Evolutionary conservation across 2,888 invertebrate genomes (phyloP), one percentile per base, ranked within the genome.

Genomic region (Junonia oenone): DNA sequence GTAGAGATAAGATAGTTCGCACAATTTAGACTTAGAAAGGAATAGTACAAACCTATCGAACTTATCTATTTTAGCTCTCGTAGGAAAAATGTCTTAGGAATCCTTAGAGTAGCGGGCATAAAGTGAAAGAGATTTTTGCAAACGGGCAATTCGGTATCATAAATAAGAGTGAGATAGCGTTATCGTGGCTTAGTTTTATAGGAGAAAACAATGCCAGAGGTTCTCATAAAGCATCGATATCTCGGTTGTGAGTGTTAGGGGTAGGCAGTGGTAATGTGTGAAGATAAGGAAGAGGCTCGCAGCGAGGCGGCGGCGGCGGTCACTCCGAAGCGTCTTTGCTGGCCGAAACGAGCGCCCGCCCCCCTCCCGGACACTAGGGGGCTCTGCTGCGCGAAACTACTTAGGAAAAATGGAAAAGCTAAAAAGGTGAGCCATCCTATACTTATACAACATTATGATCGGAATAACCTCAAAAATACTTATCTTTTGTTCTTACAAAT

Each of bases 361-460:
- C 87, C 92, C 61, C 82, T 91, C 67, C 89, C 90, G 61, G 96
- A 96, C 83, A 95, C 94, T 69, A 92, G 95, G 62, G 96, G 96
- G 63, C 95, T 95, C 78, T 95, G 95, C 82, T 95, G 95, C 84
- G 93, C 94, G 73, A 96, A 95, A 83, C 90, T 96, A 65, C 92
- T 96, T 55, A 92, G 94, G 76, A 95, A 95, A 90, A 95, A 95
- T 84, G 95, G 96, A 67, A 94, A 93, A 75, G 95, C 95, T 49
- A 95, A 95, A 83, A 95, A 95, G 93, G n/a, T n/a, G n/a, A n/a
- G n/a, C n/a, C n/a, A n/a, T n/a, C n/a, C n/a, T n/a, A n/a, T n/a
- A n/a, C n/a, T n/a, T n/a, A n/a, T n/a, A n/a, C n/a, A n/a, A n/a
- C n/a, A n/a, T n/a, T n/a, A n/a, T n/a, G n/a, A n/a, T n/a, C n/a